phyloP scores from a whole-genome alignment of 2,797 vertebrate species.

The Rhinichthys osculus region DNA sequence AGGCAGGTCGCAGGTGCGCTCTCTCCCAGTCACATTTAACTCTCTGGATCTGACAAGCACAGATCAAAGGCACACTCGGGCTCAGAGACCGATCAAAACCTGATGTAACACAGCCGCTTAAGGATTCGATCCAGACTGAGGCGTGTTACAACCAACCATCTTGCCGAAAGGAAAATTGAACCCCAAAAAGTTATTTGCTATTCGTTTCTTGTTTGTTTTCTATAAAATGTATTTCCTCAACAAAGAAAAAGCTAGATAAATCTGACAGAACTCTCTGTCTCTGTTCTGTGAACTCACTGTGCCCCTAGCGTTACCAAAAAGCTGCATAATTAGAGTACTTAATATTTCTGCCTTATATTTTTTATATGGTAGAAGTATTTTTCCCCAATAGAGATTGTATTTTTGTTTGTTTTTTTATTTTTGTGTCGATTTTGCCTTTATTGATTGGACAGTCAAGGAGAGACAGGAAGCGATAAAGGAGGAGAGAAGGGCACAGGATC shows the following conservation, averaged over 20 bases:
- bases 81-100: constrained; percentile 53
- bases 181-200: constrained; percentile 34
- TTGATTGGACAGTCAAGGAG: no score
- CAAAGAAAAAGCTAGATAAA: constrained; percentile 27
- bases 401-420: no score
- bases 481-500: no score
- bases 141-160: constrained; percentile 48
- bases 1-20: constrained; percentile 72
- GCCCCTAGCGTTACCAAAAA: not conserved
- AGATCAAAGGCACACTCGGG: constrained; percentile 66
- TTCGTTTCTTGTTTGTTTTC: constrained; percentile 16
- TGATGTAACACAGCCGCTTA: constrained; percentile 37
- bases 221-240: constrained; percentile 29
- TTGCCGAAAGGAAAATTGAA: constrained; percentile 52
- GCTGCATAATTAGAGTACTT: not conserved
- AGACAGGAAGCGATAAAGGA: not conserved
- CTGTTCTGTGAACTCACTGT: no score
- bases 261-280: not conserved
- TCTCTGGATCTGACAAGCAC: constrained; percentile 71
- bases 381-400: no score
- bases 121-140: constrained; percentile 51
- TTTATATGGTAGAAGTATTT: not conserved
- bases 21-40: constrained; percentile 70
- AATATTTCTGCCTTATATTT: not conserved
- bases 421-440: no score